Percentiles rank a stretch among this genome's conserved stretches.
phyloP scores from a whole-genome alignment of 2,888 invertebrate species.

The Graphium colonna region DNA sequence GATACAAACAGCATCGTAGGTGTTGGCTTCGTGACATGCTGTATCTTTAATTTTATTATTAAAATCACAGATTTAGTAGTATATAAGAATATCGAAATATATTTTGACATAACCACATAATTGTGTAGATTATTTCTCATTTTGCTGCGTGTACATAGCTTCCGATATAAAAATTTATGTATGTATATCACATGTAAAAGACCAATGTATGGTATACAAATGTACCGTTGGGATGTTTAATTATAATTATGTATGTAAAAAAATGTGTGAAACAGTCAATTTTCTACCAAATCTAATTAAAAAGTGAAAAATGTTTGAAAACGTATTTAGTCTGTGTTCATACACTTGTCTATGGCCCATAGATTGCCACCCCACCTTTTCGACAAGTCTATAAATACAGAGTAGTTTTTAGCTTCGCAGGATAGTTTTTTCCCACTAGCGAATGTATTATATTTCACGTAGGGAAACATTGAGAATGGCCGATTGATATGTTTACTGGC shows the following conservation, averaged over 20 bases:
- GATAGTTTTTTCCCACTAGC: conserved; percentile 28
- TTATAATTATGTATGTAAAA: conserved; percentile 18
- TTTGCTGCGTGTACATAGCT: conserved; percentile 41
- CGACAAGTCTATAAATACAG: conserved; percentile 33
- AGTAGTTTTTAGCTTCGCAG: conserved; percentile 23
- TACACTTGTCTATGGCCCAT: conserved; percentile 27
- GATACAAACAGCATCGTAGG: conserved; percentile 3
- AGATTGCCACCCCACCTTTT: conserved; percentile 21
- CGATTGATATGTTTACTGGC: conserved; percentile 78
- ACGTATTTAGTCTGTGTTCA: conserved; percentile 31
- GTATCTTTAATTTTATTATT: not conserved
- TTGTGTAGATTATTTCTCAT: conserved; percentile 26
- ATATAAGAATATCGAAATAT: conserved; percentile 4
- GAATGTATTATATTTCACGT: conserved; percentile 36
- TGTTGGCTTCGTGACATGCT: not conserved
- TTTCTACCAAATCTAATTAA: conserved; percentile 36
- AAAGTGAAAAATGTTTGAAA: conserved; percentile 21
- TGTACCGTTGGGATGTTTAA: conserved; percentile 16
- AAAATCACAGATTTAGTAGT: conserved; percentile 10
- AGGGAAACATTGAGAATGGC: conserved; percentile 66
- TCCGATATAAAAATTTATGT: conserved; percentile 19
- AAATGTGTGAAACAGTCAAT: conserved; percentile 34
- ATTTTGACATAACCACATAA: conserved; percentile 6
- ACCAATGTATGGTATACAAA: not conserved
- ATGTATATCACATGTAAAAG: conserved; percentile 15